Conservation (phyloP, 2,797 vertebrate genomes). For the Pipistrellus pygmaeus region DNA sequence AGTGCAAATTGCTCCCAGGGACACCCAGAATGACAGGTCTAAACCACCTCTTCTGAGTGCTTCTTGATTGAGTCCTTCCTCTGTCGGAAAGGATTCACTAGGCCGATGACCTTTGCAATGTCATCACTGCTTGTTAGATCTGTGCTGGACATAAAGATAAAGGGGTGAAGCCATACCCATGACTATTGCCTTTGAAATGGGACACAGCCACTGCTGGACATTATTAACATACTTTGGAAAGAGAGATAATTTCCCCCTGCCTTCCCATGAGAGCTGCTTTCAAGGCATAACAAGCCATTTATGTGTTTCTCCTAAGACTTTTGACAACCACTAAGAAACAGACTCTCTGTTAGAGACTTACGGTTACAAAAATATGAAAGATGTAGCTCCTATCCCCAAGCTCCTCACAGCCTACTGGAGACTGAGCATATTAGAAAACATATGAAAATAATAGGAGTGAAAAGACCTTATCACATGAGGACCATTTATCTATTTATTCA, state of each 20-base stretch:
- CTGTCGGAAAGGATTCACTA: not conserved
- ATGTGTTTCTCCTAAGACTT: not conserved
- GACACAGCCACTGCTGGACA: not conserved
- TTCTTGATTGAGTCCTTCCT: not conserved
- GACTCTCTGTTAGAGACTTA: not conserved
- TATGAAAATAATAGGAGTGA: not conserved
- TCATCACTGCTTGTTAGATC: not conserved
- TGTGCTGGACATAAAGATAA: not conserved
- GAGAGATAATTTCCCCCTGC: not conserved
- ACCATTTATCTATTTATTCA: not conserved
- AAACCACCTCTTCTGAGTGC: not conserved
- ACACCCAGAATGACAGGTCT: not conserved
- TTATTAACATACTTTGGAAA: not conserved
- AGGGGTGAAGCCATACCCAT: not conserved
- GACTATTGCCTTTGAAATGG: not conserved
- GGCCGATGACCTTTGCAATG: not conserved
- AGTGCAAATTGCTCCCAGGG: slow-evolving; percentile 46
- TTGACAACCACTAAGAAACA: not conserved
- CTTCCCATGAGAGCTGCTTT: not conserved
- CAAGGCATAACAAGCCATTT: not conserved
- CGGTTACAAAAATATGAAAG: not conserved
- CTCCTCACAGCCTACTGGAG: not conserved
- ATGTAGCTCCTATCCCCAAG: not conserved
- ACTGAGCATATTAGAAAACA: not conserved
- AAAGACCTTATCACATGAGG: not conserved